Evolutionary conservation across 2,113 vertebrate species (phyloP).

Genomic region (Butastur rufipennis): DNA sequence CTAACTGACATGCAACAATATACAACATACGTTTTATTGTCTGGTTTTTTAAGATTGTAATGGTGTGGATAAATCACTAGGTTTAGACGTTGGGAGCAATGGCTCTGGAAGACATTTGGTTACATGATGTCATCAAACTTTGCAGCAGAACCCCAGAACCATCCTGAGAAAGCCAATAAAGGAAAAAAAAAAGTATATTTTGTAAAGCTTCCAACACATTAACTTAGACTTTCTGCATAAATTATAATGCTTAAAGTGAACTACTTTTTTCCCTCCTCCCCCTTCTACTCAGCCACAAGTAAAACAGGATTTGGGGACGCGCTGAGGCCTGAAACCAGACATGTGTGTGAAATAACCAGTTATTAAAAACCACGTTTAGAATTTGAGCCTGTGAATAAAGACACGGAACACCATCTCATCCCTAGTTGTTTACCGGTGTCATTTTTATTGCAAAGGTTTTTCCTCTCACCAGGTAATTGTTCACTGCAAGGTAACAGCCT

Average conservation of each 20-base stretch:
- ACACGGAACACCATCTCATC: not conserved
- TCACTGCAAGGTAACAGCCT: not conserved
- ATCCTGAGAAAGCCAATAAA: not conserved
- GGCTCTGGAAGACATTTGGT: not conserved
- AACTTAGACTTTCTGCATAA: not conserved
- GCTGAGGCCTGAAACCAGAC: not conserved
- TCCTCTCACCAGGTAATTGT: fast-evolving
- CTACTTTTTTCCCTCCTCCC: not conserved
- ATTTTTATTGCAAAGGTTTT: not conserved
- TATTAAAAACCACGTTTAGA: not conserved
- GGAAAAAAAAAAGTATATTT: not conserved
- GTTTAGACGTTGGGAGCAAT: not conserved
- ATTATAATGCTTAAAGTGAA: not conserved
- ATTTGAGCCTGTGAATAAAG: not conserved
- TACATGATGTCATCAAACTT: not conserved
- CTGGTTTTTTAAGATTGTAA: not conserved
- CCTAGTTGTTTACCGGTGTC: not conserved
- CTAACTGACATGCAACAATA: not conserved
- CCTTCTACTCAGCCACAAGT: not conserved
- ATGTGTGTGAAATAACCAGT: not conserved
- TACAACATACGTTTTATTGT: not conserved
- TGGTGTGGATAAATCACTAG: not conserved
- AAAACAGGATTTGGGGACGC: not conserved
- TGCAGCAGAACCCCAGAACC: not conserved
- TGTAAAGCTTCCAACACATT: not conserved